Conservation (phyloP, 2,888 invertebrate genomes). For the Morpho achilles region DNA sequence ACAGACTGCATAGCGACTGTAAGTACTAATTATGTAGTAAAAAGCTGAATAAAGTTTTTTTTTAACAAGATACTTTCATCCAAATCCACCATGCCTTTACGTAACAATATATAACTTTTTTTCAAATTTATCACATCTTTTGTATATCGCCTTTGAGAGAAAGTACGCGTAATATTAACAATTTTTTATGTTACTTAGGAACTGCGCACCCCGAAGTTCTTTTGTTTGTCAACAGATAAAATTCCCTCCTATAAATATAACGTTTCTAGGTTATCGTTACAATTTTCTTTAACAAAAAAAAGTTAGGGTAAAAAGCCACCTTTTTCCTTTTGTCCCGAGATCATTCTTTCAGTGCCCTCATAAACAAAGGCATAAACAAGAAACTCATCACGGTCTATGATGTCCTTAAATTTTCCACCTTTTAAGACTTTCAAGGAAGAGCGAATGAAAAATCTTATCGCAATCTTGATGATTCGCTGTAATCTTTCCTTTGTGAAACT, state of each 20-base stretch:
- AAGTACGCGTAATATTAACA: background rate
- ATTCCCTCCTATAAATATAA: conserved; percentile 18
- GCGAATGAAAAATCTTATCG: conserved; percentile 50
- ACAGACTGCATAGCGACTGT: too few species aligned
- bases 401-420: conserved; percentile 46
- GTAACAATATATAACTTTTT: too few species aligned
- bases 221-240: conserved; percentile 22
- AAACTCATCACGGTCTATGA: conserved; percentile 43
- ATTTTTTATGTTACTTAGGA: conserved; percentile 12
- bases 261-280: conserved; percentile 21
- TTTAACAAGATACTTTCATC: too few species aligned
- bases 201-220: conserved; percentile 9
- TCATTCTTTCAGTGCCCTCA: conserved; percentile 41
- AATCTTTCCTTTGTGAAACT: conserved; percentile 9
- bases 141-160: background rate
- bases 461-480: conserved; percentile 28
- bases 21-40: too few species aligned
- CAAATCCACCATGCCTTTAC: too few species aligned
- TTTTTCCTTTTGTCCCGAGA: conserved; percentile 38
- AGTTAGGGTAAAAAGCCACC: conserved; percentile 17
- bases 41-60: too few species aligned
- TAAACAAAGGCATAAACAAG: conserved; percentile 41
- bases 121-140: too few species aligned
- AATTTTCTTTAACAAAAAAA: conserved; percentile 20
- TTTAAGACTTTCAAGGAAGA: conserved; percentile 39